Conservation (phyloP, 1,140 invertebrate species). For the Hyles vespertilio region DNA sequence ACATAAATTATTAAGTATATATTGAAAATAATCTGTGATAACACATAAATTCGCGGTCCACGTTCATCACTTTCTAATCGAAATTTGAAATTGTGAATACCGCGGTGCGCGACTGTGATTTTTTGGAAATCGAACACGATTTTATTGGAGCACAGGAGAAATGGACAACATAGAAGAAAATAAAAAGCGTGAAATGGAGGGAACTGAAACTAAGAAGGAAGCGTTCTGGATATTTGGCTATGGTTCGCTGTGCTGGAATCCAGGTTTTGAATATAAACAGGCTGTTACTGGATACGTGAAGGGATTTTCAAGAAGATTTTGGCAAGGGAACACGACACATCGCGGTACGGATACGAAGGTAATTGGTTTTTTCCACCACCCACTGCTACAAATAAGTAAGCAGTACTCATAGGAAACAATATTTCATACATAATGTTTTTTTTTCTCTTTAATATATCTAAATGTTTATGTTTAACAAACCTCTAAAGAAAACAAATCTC, state of each 20-base stretch:
- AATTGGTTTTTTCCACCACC: slow-evolving; percentile 35
- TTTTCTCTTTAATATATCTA: too few species aligned
- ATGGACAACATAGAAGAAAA: slow-evolving; percentile 7
- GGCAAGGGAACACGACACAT: slow-evolving; percentile 91
- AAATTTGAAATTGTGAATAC: slow-evolving; percentile 22
- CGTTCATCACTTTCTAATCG: slow-evolving; percentile 35
- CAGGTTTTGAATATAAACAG: slow-evolving; percentile 86
- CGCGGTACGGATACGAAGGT: slow-evolving; percentile 87
- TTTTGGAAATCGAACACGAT: not conserved
- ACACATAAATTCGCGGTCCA: slow-evolving; percentile 28
- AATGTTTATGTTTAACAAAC: not conserved
- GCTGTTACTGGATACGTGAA: slow-evolving; percentile 83
- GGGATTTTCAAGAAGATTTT: slow-evolving; percentile 87
- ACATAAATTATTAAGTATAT: slow-evolving; percentile 43
- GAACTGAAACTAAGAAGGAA: slow-evolving; percentile 34
- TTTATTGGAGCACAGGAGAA: not conserved
- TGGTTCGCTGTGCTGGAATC: slow-evolving; percentile 91
- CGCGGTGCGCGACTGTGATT: not conserved
- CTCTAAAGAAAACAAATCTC: not conserved
- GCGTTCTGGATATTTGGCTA: slow-evolving; percentile 90
- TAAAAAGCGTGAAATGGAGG: not conserved
- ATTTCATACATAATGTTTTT: too few species aligned
- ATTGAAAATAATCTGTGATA: slow-evolving; percentile 37
- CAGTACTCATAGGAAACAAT: too few species aligned
- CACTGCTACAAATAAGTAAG: not conserved